Base-by-base conservation (phyloP, 2,113 vertebrate species). In the Oenanthe melanoleuca region DNA sequence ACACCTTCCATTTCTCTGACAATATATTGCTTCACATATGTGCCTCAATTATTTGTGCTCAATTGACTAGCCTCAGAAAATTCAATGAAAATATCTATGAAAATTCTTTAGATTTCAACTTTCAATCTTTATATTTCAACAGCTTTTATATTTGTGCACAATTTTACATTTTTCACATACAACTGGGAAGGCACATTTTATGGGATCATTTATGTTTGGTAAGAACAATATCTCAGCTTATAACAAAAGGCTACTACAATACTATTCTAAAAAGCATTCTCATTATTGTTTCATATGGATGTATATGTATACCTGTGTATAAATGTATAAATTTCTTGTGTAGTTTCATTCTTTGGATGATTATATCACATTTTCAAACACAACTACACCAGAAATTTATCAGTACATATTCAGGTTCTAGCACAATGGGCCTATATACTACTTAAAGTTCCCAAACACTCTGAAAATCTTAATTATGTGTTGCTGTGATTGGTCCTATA, bases 271-370 rank as follows among this genome's bases (percentile, higher is more conserved):
- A 86, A 2, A 4, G 53, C 1, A 2, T 75, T 34, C 1, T 37
- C 20, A 21, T 47, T 75, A 10, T 31, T 19, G 6, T 20, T 50
- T 80, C n/a, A 50, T 31, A 34, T 49, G 6, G 12, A 29, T 28
- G 0, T 19, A 3, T 34, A n/a, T 15, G 7, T 22, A 63, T 22
- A n/a, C 6, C 40, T 25, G 17, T 13, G 9, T 9, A 11, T 47
- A 40, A 37, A 65, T 47, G 33, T 28, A 19, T 12, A 28, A 37
- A 22, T 56, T 40, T 88, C 1, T 80, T 78, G 5, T 18, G 31
- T 22, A 37, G 11, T 60, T 83, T 87, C 7, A n/a, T 78, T 61
- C 5, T 78, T 73, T 57, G 22, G 8, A 34, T 53, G 2, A 45
- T 61, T 83, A 47, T 29, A 11, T 92, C 28, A 37, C 0, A 1